phyloP scores from a whole-genome alignment of 2,113 vertebrate species.

The Corythornis madagascariensis region DNA sequence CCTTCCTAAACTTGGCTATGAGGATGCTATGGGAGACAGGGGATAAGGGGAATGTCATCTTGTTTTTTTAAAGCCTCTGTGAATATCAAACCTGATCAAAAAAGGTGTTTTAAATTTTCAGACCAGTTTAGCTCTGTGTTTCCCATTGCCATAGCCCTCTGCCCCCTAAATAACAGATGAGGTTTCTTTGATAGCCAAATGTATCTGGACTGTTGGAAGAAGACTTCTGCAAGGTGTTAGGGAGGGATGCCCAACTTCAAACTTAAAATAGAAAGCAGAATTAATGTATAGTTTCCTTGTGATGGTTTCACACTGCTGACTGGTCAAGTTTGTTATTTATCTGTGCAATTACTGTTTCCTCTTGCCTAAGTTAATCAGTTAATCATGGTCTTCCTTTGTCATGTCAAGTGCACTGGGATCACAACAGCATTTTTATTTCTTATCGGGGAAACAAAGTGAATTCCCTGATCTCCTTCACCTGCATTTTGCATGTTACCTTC shows the following conservation, averaged over 20 bases:
- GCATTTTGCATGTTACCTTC: not conserved
- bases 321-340: not conserved
- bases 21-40: no score
- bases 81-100: not conserved
- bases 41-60: not conserved
- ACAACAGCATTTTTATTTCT: not conserved
- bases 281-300: not conserved
- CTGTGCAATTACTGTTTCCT: not conserved
- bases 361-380: not conserved
- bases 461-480: accelerated
- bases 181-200: not conserved
- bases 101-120: not conserved
- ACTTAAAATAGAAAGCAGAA: not conserved
- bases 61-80: not conserved
- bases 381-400: not conserved
- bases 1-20: no score
- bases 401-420: not conserved
- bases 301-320: not conserved
- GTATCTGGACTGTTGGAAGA: not conserved
- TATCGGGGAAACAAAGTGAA: not conserved
- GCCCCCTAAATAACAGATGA: not conserved
- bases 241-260: not conserved
- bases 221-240: not conserved
- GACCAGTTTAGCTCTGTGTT: not conserved
- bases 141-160: not conserved